Evolutionary conservation across 2,113 vertebrate genomes (phyloP).

Genomic region (Ageneiosus marmoratus): DNA sequence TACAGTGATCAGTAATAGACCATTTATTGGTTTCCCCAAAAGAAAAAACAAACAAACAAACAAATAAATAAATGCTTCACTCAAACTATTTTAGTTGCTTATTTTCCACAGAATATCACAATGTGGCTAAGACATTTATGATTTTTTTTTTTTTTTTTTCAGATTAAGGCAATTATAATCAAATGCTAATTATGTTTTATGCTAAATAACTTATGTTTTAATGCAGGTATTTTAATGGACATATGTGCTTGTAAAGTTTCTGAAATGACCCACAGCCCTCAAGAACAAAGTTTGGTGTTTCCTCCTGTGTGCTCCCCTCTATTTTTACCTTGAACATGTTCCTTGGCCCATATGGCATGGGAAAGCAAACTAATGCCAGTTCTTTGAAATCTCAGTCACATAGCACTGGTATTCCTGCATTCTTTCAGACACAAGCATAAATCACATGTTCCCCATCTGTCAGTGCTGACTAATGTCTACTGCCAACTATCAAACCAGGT

Average conservation of each 20-base stretch:
- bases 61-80: not conserved
- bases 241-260: not conserved
- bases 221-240: too few relatives aligned
- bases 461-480: constrained; percentile 59
- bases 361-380: constrained; percentile 67
- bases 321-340: constrained; percentile 71
- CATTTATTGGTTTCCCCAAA: constrained; percentile 35
- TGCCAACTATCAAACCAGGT: constrained; percentile 51
- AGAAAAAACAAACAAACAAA: too few relatives aligned
- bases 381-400: constrained; percentile 68
- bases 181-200: not conserved
- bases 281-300: constrained; percentile 14
- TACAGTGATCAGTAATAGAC: constrained; percentile 57
- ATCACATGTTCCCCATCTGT: constrained; percentile 68
- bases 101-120: not conserved
- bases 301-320: constrained; percentile 25
- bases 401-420: constrained; percentile 47
- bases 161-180: not conserved
- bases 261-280: not conserved
- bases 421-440: constrained; percentile 61
- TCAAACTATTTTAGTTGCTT: not conserved
- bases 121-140: not conserved
- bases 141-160: not conserved
- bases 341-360: constrained; percentile 57
- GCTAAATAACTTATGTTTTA: too few relatives aligned